A percentile compares a stretch with the other conserved stretches of the same genome.
Conservation (phyloP, 1,140 invertebrate species). For the Apis dorsata region DNA sequence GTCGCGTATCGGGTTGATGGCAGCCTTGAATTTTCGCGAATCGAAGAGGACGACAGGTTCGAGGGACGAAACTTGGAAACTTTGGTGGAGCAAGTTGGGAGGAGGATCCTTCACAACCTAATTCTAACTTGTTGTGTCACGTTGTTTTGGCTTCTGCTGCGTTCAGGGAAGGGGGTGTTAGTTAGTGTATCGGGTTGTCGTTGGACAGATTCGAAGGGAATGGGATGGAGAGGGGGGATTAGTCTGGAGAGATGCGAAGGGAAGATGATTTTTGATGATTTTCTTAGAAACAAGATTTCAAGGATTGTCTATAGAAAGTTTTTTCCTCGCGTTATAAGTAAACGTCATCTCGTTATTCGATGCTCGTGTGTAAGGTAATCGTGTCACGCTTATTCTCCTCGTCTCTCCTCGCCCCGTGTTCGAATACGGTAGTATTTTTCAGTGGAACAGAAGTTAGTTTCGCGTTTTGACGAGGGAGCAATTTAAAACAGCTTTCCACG, state of each 20-base stretch:
- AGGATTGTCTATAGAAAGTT: too few species aligned
- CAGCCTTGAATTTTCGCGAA: slow-evolving; percentile 21
- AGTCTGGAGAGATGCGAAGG: too few species aligned
- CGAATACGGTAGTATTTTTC: not conserved
- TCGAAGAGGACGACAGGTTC: not conserved
- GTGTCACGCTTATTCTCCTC: not conserved
- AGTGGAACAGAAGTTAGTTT: not conserved
- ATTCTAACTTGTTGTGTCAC: slow-evolving; percentile 2
- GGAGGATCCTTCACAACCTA: not conserved
- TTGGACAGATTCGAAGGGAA: too few species aligned
- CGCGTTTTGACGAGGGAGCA: slow-evolving; percentile 18
- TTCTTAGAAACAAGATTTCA: too few species aligned
- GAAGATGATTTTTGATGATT: too few species aligned
- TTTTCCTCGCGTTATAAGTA: too few species aligned
- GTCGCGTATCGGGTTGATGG: not conserved
- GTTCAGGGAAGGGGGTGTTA: not conserved
- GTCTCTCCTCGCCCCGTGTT: not conserved
- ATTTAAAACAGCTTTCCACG: slow-evolving; percentile 37
- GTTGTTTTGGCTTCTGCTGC: not conserved
- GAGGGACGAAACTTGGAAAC: not conserved
- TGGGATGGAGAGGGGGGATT: too few species aligned
- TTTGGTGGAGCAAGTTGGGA: not conserved
- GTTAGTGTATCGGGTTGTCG: too few species aligned
- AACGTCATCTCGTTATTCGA: too few species aligned
- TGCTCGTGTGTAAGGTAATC: too few species aligned